phyloP scores from a whole-genome alignment of 2,797 vertebrate genomes.

The Sciurus vulgaris region DNA sequence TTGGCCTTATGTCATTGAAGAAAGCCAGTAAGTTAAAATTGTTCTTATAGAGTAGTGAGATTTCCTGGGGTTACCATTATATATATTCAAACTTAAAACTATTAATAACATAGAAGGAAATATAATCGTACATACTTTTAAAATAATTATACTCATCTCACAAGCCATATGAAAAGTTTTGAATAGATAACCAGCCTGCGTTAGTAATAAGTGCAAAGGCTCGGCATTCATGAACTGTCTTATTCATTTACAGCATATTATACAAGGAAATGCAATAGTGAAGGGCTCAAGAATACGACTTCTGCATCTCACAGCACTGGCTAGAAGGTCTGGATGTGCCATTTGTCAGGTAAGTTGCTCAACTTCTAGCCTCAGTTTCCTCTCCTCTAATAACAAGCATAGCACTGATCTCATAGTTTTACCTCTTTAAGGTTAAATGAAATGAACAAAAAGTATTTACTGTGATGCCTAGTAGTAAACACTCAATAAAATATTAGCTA shows the following conservation, averaged over 20 bases:
- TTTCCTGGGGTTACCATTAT: slow-evolving; percentile 59
- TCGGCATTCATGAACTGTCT: not conserved
- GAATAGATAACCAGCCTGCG: slow-evolving; percentile 10
- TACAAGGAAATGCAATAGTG: not conserved
- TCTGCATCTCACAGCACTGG: not conserved
- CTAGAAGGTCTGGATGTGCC: not conserved
- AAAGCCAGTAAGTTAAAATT: slow-evolving; percentile 39
- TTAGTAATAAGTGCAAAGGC: slow-evolving; percentile 35
- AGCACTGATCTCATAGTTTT: not conserved
- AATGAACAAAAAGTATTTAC: slow-evolving; percentile 56
- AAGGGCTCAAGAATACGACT: not conserved
- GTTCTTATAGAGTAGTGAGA: slow-evolving; percentile 50
- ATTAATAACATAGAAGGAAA: slow-evolving; percentile 60
- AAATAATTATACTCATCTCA: slow-evolving; percentile 58
- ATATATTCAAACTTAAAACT: slow-evolving; percentile 68
- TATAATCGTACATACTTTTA: slow-evolving; percentile 50
- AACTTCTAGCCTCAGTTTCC: not conserved
- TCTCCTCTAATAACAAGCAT: not conserved
- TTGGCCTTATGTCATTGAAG: slow-evolving; percentile 57
- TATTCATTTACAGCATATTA: not conserved
- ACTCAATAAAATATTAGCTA: slow-evolving; percentile 77
- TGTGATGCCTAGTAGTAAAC: slow-evolving; percentile 65
- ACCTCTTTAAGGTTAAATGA: slow-evolving; percentile 58
- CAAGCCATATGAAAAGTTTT: slow-evolving; percentile 24
- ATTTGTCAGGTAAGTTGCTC: not conserved